Percentiles rank a stretch among this genome's conserved stretches.
Conservation (phyloP, 64 coral and sea anemone species). For the Dendronephthya gigantea region DNA sequence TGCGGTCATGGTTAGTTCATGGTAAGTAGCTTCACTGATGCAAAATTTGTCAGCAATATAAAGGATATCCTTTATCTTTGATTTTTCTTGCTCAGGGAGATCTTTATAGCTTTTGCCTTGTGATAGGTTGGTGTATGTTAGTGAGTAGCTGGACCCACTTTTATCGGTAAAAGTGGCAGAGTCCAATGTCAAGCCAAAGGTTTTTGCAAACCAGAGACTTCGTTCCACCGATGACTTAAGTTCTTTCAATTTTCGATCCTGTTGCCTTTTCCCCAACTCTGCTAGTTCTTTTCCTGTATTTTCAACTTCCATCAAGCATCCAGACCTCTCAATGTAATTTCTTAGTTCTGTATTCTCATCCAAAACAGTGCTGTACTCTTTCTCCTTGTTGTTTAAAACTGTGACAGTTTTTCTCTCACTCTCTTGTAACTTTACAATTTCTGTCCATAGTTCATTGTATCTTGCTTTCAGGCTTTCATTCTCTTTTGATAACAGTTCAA, state of each 20-base stretch:
- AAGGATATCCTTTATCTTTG: background rate
- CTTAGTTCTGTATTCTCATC: constrained; percentile 15
- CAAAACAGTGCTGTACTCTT: constrained; percentile 1
- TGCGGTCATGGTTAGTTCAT: background rate
- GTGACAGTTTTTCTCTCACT: background rate
- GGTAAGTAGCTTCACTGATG: background rate
- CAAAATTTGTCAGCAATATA: background rate
- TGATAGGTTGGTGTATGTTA: too few species aligned
- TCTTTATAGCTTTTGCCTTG: too few species aligned
- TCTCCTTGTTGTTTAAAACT: constrained; percentile 4
- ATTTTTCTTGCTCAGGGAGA: too few species aligned
- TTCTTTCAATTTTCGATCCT: too few species aligned
- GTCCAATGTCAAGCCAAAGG: too few species aligned
- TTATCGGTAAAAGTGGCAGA: too few species aligned
- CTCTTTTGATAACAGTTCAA: constrained; percentile 1
- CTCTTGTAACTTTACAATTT: constrained; percentile 5
- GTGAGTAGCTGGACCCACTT: too few species aligned
- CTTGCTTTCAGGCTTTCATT: constrained; percentile 8
- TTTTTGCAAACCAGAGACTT: too few species aligned
- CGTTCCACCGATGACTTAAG: too few species aligned
- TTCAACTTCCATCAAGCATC: background rate
- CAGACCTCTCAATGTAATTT: constrained; percentile 19
- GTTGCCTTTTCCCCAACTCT: too few species aligned
- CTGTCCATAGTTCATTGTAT: constrained; percentile 11
- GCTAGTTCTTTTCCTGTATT: background rate